These are phyloP conservation scores for Ditylenchus weischeri DNA, from an alignment of 2,888 invertebrate genomes.

Conservation along the genomic window DNA sequence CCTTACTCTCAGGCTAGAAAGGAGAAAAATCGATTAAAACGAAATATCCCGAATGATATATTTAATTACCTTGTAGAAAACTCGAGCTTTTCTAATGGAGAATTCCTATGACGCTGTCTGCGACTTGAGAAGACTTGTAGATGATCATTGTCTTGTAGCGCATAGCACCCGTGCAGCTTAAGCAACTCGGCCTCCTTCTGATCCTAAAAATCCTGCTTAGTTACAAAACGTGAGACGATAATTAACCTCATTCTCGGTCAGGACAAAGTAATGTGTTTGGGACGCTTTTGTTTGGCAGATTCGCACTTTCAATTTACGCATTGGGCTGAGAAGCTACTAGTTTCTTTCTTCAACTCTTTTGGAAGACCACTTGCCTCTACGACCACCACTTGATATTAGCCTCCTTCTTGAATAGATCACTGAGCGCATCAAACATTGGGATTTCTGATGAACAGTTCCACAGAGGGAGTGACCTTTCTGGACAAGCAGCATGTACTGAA, in stretches of 20 bases:
- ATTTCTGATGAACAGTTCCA: neutral
- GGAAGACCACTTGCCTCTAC: no score
- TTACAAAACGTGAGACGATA: no score
- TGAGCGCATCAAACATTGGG: slow-evolving; percentile 2
- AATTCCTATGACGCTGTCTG: neutral
- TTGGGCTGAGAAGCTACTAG: no score
- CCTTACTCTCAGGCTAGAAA: slow-evolving; percentile 7
- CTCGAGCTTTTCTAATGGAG: neutral
- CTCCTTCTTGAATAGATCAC: neutral
- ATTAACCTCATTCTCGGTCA: no score
- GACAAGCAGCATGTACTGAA: slow-evolving; percentile 3
- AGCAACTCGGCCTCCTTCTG: neutral
- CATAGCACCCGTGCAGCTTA: neutral
- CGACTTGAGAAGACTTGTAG: neutral
- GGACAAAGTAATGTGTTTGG: no score
- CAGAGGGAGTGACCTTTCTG: neutral
- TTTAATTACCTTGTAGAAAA: slow-evolving; percentile 3
- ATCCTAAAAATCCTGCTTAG: no score
- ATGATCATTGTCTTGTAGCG: neutral
- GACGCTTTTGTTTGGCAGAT: no score
- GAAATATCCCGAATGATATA: neutral
- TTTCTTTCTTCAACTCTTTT: no score
- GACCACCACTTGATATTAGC: no score
- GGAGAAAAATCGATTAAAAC: neutral
- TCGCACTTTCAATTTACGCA: no score